Evolutionary conservation across 2,113 vertebrate genomes (phyloP).

Genomic region (Bufo gargarizans): DNA sequence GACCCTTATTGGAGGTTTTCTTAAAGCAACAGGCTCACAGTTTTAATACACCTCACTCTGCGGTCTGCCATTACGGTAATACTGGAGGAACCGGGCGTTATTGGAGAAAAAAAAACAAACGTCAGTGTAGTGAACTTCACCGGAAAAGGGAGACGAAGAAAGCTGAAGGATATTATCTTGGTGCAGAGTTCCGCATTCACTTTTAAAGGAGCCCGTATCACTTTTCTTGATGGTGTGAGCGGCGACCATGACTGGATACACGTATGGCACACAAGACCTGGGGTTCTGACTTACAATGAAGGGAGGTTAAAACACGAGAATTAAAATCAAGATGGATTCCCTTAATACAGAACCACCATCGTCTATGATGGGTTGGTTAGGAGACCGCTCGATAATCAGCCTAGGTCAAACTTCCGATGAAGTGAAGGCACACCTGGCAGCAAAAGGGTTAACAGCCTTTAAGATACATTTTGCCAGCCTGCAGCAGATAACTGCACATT

Average conservation of each 20-base stretch:
- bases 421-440: constrained; percentile 49
- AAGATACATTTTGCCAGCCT: constrained; percentile 32
- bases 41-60: constrained; percentile 3
- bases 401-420: constrained; percentile 9
- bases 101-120: background rate
- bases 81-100: constrained; percentile 20
- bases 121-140: background rate
- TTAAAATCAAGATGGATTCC: background rate
- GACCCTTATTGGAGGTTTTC: constrained; percentile 17
- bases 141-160: background rate
- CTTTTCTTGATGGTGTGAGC: background rate
- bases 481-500: constrained; percentile 36
- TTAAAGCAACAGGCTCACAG: constrained; percentile 19
- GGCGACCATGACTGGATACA: background rate
- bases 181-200: background rate
- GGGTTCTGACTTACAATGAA: too few species aligned
- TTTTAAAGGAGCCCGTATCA: background rate
- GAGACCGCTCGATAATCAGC: background rate
- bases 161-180: background rate
- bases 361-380: background rate
- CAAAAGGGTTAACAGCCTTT: constrained; percentile 43
- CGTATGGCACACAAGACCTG: background rate
- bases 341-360: background rate
- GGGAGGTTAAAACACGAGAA: background rate
- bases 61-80: constrained; percentile 27